A percentile compares a stretch with the other conserved stretches of the same genome.
Conservation (phyloP, 2,888 invertebrate species). For the Cheilosia variabilis region DNA sequence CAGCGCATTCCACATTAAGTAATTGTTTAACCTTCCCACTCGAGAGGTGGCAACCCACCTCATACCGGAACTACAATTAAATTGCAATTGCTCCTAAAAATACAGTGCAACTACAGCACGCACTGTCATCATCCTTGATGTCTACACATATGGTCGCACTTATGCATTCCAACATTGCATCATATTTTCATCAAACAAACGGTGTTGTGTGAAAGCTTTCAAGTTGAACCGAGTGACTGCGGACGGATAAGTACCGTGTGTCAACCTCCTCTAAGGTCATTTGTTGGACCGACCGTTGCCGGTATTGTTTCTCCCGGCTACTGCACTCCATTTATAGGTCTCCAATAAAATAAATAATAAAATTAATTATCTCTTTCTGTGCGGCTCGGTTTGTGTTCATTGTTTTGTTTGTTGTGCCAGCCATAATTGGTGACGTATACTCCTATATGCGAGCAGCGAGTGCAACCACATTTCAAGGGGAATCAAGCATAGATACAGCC, state of each 20-base stretch:
- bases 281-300: slow-evolving; percentile 24
- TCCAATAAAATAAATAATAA: slow-evolving; percentile 49
- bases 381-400: slow-evolving; percentile 6
- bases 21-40: slow-evolving; percentile 5
- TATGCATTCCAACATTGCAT: slow-evolving; percentile 8
- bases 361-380: slow-evolving; percentile 33
- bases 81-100: slow-evolving; percentile 29
- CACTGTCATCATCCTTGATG: slow-evolving; percentile 46
- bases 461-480: slow-evolving; percentile 41
- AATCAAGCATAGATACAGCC: slow-evolving; percentile 23
- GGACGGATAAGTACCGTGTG: slow-evolving; percentile 5
- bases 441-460: neutral
- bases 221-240: slow-evolving; percentile 26
- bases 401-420: slow-evolving; percentile 29
- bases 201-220: slow-evolving; percentile 32
- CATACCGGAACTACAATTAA: slow-evolving; percentile 58
- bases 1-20: neutral
- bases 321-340: slow-evolving; percentile 54
- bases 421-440: slow-evolving; percentile 46
- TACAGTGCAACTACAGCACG: slow-evolving; percentile 9
- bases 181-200: slow-evolving; percentile 25
- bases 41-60: neutral
- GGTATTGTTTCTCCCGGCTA: slow-evolving; percentile 39
- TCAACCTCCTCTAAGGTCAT: slow-evolving; percentile 44
- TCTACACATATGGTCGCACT: neutral